A percentile compares a stretch with the other conserved stretches of the same genome.
Evolutionary conservation across 2,888 invertebrate genomes (phyloP).

Genomic region (Tiliacea aurago): DNA sequence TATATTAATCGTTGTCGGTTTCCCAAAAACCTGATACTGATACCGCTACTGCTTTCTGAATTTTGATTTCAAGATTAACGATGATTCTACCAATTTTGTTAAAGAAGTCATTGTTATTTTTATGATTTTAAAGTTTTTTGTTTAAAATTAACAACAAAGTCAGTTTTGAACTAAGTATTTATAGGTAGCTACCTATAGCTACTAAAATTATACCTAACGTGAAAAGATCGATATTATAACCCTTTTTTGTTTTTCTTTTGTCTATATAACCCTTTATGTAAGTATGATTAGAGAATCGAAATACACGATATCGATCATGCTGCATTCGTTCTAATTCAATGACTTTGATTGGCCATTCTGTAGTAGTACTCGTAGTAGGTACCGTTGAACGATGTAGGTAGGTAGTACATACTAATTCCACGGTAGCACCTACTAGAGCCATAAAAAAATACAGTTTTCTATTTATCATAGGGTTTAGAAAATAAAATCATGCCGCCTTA

Average conservation of each 20-base stretch:
- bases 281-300: not conserved
- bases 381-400: not conserved
- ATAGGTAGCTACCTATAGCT: not conserved
- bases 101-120: not conserved
- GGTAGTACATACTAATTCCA: not conserved
- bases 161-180: not conserved
- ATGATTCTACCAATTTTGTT: not conserved
- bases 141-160: not conserved
- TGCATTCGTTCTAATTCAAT: not conserved
- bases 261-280: too few relatives aligned
- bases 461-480: not conserved
- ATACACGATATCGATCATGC: not conserved
- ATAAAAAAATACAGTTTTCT: not conserved
- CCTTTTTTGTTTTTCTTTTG: too few relatives aligned
- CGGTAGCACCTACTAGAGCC: not conserved
- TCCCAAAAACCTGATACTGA: constrained; percentile 19
- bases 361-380: too few relatives aligned
- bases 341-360: not conserved
- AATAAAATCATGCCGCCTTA: not conserved
- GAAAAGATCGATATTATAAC: not conserved
- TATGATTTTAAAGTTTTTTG: not conserved
- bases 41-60: constrained; percentile 10
- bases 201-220: not conserved
- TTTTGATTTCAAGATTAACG: constrained; percentile 4
- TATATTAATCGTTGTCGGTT: constrained; percentile 33